phyloP scores from a whole-genome alignment of 1,140 invertebrate genomes.

The Panulirus ornatus region DNA sequence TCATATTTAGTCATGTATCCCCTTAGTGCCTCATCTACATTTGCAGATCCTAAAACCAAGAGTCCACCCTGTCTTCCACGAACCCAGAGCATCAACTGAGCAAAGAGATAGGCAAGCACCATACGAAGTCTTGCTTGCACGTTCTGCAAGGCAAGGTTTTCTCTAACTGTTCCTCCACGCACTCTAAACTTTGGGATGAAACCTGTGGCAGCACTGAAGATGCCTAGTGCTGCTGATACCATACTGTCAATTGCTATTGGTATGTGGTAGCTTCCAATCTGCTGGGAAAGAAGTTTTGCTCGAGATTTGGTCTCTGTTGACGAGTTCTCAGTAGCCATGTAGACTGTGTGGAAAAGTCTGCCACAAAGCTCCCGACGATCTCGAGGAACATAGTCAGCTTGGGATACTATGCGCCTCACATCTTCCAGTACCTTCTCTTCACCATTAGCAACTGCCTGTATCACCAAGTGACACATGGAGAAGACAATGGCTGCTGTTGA shows the following conservation, averaged over 20 bases:
- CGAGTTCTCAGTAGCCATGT: slow-evolving; percentile 98
- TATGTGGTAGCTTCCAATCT: slow-evolving; percentile 94
- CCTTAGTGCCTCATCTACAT: no score
- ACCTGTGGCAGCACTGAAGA: slow-evolving; percentile 90
- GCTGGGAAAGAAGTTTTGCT: slow-evolving; percentile 86
- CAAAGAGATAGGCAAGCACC: slow-evolving; percentile 97
- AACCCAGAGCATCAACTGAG: no score
- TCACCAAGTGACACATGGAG: slow-evolving; percentile 96
- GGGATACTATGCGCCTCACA: slow-evolving; percentile 90
- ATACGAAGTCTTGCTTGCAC: slow-evolving; percentile 96
- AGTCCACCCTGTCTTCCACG: no score
- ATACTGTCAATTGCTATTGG: slow-evolving; percentile 91
- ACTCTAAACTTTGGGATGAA: slow-evolving; percentile 88
- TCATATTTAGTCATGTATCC: no score
- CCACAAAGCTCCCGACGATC: slow-evolving; percentile 92
- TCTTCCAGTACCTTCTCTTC: slow-evolving; percentile 87
- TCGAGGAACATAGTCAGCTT: slow-evolving; percentile 89
- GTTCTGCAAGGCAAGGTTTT: slow-evolving; percentile 97
- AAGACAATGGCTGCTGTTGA: slow-evolving; percentile 95
- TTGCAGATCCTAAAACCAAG: no score
- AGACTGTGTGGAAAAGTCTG: slow-evolving; percentile 94
- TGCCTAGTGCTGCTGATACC: slow-evolving; percentile 89
- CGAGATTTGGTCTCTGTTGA: slow-evolving; percentile 92
- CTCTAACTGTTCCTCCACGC: slow-evolving; percentile 89
- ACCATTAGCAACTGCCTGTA: slow-evolving; percentile 87